Percentiles rank a stretch among this genome's conserved stretches.
These are phyloP conservation scores for Lochmaea crataegi DNA, from an alignment of 2,888 invertebrate species.

Conservation along the genomic window DNA sequence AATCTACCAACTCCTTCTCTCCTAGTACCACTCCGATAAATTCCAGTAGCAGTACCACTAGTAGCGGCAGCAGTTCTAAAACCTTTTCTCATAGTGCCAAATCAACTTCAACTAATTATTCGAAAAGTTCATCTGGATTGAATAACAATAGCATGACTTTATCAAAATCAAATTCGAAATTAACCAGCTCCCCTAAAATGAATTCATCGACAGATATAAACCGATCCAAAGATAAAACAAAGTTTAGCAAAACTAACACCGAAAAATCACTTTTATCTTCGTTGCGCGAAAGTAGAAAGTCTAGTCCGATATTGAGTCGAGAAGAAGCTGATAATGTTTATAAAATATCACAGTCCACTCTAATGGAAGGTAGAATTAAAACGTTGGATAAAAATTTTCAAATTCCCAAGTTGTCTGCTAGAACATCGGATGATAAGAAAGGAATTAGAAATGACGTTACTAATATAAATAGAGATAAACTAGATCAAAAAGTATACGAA, in stretches of 20 bases:
- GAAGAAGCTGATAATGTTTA: conserved; percentile 76
- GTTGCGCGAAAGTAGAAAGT: conserved; percentile 71
- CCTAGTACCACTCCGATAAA: conserved; percentile 26
- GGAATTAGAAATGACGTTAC: conserved; percentile 46
- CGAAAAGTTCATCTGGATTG: conserved; percentile 38
- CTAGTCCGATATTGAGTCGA: conserved; percentile 74
- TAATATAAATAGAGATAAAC: conserved; percentile 56
- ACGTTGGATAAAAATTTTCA: conserved; percentile 87
- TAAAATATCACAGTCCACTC: conserved; percentile 71
- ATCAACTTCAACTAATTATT: conserved; percentile 36
- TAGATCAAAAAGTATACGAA: conserved; percentile 61
- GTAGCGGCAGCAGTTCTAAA: conserved; percentile 38
- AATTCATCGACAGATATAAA: conserved; percentile 68
- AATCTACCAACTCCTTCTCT: conserved; percentile 42
- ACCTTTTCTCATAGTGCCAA: conserved; percentile 46
- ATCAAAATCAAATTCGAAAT: conserved; percentile 47
- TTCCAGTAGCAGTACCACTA: conserved; percentile 34
- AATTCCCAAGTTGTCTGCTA: conserved; percentile 83
- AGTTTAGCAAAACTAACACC: conserved; percentile 70
- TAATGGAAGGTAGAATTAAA: conserved; percentile 80
- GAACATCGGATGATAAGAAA: conserved; percentile 53
- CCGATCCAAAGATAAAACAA: conserved; percentile 72
- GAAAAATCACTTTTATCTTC: conserved; percentile 76
- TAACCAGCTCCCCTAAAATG: conserved; percentile 70
- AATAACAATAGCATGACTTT: conserved; percentile 37